A percentile compares a stretch with the other conserved stretches of the same genome.
Evolutionary conservation across 2,888 invertebrate genomes (phyloP).

Genomic region (Lymantria dispar): DNA sequence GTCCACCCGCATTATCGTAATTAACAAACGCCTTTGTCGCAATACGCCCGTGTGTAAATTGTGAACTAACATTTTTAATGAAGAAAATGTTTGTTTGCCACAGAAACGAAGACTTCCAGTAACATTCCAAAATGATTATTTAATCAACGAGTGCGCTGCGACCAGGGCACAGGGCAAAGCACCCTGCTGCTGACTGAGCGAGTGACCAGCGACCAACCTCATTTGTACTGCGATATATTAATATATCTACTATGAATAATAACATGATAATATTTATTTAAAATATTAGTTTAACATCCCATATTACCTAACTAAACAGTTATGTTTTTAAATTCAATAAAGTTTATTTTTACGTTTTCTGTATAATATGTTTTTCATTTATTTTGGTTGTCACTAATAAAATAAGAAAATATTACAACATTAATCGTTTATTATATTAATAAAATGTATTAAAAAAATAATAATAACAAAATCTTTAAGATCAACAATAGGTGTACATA

Average conservation of each 20-base stretch:
- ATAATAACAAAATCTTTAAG: no score
- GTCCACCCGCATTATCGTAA: slow-evolving; percentile 17
- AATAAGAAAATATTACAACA: no score
- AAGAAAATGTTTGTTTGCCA: slow-evolving; percentile 72
- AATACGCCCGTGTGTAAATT: slow-evolving; percentile 25
- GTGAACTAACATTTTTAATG: slow-evolving; percentile 62
- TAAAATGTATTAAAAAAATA: no score
- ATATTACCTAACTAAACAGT: slow-evolving; percentile 51
- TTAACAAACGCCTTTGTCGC: slow-evolving; percentile 21
- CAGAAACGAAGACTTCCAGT: slow-evolving; percentile 77
- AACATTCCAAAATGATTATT: slow-evolving; percentile 79
- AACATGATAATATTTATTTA: slow-evolving; percentile 56
- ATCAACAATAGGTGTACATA: no score
- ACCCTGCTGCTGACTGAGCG: slow-evolving; percentile 29
- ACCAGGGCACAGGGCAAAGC: slow-evolving; percentile 35
- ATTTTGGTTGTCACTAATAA: slow-evolving; percentile 28
- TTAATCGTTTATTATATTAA: no score
- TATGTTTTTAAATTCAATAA: slow-evolving; percentile 74
- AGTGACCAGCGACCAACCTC: slow-evolving; percentile 30
- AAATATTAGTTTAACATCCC: slow-evolving; percentile 41
- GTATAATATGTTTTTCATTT: slow-evolving; percentile 60
- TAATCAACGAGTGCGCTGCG: slow-evolving; percentile 45
- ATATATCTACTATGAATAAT: slow-evolving; percentile 25
- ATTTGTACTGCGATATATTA: slow-evolving; percentile 32
- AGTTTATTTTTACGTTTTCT: slow-evolving; percentile 78